Evolutionary conservation across 2,888 invertebrate species (phyloP).

Genomic region (Plagodis dolabraria): DNA sequence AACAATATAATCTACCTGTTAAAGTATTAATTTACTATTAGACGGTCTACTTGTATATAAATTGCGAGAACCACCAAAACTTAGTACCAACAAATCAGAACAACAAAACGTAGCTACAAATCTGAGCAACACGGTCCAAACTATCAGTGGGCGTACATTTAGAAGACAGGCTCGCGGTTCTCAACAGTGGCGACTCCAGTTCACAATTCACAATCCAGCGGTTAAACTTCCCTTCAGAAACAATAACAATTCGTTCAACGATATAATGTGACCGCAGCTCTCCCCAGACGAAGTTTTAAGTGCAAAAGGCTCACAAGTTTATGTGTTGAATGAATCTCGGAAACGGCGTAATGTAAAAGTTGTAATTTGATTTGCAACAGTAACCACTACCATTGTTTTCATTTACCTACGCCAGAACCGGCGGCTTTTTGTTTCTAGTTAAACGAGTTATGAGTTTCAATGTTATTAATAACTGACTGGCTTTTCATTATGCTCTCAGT

Average conservation of each 20-base stretch:
- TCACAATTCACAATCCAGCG: constrained; percentile 59
- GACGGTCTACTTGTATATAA: background rate
- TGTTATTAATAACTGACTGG: constrained; percentile 58
- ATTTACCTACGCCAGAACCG: constrained; percentile 48
- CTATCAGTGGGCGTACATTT: constrained; percentile 17
- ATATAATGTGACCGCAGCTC: constrained; percentile 68
- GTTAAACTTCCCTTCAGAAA: constrained; percentile 71
- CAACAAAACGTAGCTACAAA: constrained; percentile 8
- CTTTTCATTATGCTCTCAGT: constrained; percentile 45
- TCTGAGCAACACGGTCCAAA: constrained; percentile 1
- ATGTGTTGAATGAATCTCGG: constrained; percentile 72
- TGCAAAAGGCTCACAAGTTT: constrained; percentile 74
- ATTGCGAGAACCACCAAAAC: background rate
- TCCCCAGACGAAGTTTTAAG: constrained; percentile 69
- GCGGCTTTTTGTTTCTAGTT: constrained; percentile 57
- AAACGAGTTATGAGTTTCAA: constrained; percentile 55
- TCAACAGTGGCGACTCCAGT: constrained; percentile 53
- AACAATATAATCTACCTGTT: too few relatives aligned
- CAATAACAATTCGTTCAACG: constrained; percentile 71
- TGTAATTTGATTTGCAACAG: constrained; percentile 73
- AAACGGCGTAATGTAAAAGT: constrained; percentile 70
- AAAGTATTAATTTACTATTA: too few relatives aligned
- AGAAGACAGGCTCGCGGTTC: constrained; percentile 45
- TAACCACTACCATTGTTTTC: constrained; percentile 65
- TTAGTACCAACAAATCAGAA: background rate